These are phyloP conservation scores for Drosophila rufa DNA, from an alignment of 1,140 invertebrate genomes.

Conservation along the genomic window DNA sequence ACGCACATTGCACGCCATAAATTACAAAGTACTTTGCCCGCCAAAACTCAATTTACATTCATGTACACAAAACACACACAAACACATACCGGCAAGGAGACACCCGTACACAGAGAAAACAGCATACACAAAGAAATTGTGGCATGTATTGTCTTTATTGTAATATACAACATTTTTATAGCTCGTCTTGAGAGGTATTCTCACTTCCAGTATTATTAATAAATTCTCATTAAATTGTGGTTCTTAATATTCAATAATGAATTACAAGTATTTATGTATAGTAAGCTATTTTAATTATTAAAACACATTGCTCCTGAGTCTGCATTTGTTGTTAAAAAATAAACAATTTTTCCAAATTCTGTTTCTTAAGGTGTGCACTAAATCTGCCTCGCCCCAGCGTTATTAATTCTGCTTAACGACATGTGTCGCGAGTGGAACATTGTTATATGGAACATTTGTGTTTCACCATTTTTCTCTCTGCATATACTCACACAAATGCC, in stretches of 20 bases:
- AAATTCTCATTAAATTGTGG: too few species aligned
- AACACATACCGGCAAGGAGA: conserved; percentile 6
- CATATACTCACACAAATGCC: conserved; percentile 27
- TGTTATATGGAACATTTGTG: neutral
- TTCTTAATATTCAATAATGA: too few species aligned
- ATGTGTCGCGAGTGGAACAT: neutral
- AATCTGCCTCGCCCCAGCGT: neutral
- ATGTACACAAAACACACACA: conserved; percentile 50
- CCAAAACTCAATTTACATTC: conserved; percentile 83
- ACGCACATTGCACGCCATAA: conserved; percentile 83
- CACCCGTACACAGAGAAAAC: conserved; percentile 1
- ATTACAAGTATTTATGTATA: too few species aligned
- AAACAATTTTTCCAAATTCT: accelerated
- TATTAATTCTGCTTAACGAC: conserved; percentile 11
- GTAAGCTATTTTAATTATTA: too few species aligned
- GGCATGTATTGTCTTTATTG: neutral
- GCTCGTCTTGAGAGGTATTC: too few species aligned
- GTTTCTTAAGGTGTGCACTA: neutral
- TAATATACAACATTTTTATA: neutral
- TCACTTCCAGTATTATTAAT: too few species aligned
- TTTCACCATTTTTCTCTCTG: conserved; percentile 4
- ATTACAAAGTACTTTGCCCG: conserved; percentile 82
- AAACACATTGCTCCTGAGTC: too few species aligned
- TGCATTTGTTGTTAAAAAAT: neutral
- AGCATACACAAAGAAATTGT: neutral